Conservation (phyloP, 2,113 vertebrate species). For the mouse (Mus musculus) region DNA sequence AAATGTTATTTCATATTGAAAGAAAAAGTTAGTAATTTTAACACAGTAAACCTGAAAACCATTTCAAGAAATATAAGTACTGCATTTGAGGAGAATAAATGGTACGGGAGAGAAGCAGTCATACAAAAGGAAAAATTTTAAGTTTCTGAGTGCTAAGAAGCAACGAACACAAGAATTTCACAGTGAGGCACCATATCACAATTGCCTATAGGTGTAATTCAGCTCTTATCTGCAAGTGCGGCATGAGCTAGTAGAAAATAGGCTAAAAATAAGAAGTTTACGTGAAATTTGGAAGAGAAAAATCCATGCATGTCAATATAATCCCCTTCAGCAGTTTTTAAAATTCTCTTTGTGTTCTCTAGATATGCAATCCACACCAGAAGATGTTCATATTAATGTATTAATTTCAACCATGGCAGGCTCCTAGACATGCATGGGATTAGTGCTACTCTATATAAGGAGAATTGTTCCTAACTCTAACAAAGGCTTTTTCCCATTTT, state of each 20-base stretch:
- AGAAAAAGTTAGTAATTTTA: slow-evolving; percentile 28
- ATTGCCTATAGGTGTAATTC: not conserved
- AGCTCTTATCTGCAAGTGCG: not conserved
- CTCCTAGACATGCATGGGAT: not conserved
- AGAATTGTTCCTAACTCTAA: not conserved
- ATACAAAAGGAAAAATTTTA: not conserved
- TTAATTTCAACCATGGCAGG: slow-evolving; percentile 48
- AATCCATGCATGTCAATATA: not conserved
- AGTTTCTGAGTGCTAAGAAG: not conserved
- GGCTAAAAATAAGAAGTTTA: not conserved
- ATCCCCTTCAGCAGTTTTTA: not conserved
- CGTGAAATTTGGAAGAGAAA: not conserved
- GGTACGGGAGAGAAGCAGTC: not conserved
- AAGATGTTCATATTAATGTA: not conserved
- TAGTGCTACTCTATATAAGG: not conserved
- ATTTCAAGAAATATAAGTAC: not conserved
- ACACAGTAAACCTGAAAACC: not conserved
- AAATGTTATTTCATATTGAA: not conserved
- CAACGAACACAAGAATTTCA: slow-evolving; percentile 28
- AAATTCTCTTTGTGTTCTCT: not conserved
- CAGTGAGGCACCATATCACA: not conserved
- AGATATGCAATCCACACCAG: not conserved
- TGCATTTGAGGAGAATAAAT: not conserved
- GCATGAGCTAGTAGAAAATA: not conserved
- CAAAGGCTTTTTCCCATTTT: not conserved